Percentiles rank a stretch among this genome's conserved stretches.
These are phyloP conservation scores for Colostygia pectinataria DNA, from an alignment of 2,888 invertebrate species.

Conservation along the genomic window DNA sequence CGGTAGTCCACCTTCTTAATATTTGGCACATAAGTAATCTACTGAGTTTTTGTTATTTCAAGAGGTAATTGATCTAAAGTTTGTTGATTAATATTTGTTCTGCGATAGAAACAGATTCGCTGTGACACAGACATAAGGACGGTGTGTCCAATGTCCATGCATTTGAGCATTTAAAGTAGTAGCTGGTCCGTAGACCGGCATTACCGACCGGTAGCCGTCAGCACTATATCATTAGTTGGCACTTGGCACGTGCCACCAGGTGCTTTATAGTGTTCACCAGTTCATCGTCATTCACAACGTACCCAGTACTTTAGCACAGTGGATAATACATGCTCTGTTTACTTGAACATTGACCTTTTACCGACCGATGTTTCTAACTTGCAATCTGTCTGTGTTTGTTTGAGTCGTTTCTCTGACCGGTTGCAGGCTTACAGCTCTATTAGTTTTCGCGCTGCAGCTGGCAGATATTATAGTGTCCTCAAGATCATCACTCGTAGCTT, in stretches of 20 bases:
- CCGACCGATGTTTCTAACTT: too few species aligned
- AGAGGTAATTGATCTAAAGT: too few species aligned
- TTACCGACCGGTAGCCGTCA: conserved; percentile 32
- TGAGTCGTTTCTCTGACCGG: too few species aligned
- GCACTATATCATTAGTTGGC: conserved; percentile 58
- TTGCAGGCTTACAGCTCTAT: too few species aligned
- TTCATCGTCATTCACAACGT: conserved; percentile 19
- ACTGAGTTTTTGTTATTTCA: too few species aligned
- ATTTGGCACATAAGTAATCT: too few species aligned
- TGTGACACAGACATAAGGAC: conserved; percentile 1
- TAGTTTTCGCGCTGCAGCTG: too few species aligned
- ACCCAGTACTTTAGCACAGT: neutral
- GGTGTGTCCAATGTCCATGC: conserved; percentile 2
- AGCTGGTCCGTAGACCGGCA: conserved; percentile 46
- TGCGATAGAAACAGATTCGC: neutral
- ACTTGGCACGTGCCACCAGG: conserved; percentile 59
- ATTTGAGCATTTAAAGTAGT: conserved; percentile 39
- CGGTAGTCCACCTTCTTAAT: too few species aligned
- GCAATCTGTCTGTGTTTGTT: too few species aligned
- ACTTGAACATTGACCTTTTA: neutral
- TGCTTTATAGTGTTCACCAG: conserved; percentile 34
- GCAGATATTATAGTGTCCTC: too few species aligned
- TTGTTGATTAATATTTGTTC: too few species aligned
- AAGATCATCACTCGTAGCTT: too few species aligned
- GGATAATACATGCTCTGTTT: conserved; percentile 14